A percentile compares a stretch with the other conserved stretches of the same genome.
Evolutionary conservation across 1,140 invertebrate genomes (phyloP).

Genomic region (Latrodectus geometricus): DNA sequence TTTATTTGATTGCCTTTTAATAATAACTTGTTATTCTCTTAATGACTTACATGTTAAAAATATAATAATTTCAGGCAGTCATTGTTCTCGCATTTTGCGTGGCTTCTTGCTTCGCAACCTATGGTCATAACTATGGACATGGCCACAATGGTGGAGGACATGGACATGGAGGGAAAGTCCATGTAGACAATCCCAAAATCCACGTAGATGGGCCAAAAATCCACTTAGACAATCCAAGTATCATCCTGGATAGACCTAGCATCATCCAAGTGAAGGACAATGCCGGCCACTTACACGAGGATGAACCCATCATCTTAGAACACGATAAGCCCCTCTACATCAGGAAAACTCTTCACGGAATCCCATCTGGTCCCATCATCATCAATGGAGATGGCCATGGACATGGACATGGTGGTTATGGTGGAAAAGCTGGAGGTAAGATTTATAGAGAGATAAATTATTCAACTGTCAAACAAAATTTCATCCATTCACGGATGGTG

Average conservation of each 20-base stretch:
- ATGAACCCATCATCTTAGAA: conserved; percentile 3
- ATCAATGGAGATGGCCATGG: conserved; percentile 15
- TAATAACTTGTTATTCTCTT: background rate
- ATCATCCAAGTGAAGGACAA: background rate
- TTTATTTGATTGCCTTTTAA: background rate
- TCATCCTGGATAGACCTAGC: background rate
- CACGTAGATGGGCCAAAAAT: conserved; percentile 32
- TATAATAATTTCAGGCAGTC: background rate
- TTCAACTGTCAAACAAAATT: background rate
- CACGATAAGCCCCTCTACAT: background rate
- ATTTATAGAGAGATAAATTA: background rate
- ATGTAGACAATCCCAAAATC: conserved; percentile 15
- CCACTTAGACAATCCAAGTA: background rate
- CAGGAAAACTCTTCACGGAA: background rate
- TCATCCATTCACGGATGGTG: background rate
- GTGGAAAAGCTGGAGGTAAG: conserved; percentile 13
- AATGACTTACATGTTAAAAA: background rate
- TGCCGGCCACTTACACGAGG: background rate
- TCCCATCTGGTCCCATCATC: background rate
- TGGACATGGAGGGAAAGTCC: background rate
- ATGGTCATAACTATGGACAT: background rate
- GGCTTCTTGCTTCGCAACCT: conserved; percentile 15
- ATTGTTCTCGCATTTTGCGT: background rate
- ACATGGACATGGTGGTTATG: conserved; percentile 9
- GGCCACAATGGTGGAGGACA: background rate